Evolutionary conservation across 2,113 vertebrate species (phyloP).

Genomic region (Reinhardtius hippoglossoides): DNA sequence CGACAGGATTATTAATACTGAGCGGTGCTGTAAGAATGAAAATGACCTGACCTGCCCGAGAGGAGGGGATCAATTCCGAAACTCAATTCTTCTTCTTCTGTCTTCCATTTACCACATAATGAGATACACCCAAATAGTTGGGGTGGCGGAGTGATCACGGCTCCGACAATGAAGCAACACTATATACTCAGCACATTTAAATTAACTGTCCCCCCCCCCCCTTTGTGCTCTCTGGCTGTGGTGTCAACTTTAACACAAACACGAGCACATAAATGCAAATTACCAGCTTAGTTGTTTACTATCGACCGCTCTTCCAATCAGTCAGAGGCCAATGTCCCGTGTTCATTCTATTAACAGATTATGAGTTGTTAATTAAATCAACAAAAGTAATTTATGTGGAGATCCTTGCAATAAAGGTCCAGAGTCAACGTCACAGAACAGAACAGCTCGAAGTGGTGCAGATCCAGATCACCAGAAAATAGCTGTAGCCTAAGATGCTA

Average conservation of each 20-base stretch:
- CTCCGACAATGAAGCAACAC: conserved; percentile 24
- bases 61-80: conserved; percentile 21
- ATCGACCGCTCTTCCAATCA: conserved; percentile 3
- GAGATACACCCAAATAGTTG: conserved; percentile 21
- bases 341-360: not conserved
- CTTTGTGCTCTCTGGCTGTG: conserved; percentile 2
- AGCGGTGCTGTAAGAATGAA: conserved; percentile 4
- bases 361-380: not conserved
- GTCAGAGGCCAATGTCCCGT: not conserved
- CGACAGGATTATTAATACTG: not conserved
- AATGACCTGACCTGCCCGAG: conserved; percentile 22
- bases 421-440: not conserved
- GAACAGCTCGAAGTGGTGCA: not conserved
- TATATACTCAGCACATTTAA: conserved; percentile 40
- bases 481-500: no score
- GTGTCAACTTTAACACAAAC: conserved; percentile 36
- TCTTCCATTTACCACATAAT: conserved; percentile 30
- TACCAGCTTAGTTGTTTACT: not conserved
- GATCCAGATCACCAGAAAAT: not conserved
- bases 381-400: not conserved
- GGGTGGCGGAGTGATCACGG: conserved; percentile 20
- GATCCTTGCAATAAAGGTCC: not conserved
- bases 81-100: not conserved
- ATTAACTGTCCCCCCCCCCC: conserved; percentile 9
- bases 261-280: conserved; percentile 29